Evolutionary conservation across 2,797 vertebrate species (phyloP).

Genomic region (Macrochelys suwanniensis): DNA sequence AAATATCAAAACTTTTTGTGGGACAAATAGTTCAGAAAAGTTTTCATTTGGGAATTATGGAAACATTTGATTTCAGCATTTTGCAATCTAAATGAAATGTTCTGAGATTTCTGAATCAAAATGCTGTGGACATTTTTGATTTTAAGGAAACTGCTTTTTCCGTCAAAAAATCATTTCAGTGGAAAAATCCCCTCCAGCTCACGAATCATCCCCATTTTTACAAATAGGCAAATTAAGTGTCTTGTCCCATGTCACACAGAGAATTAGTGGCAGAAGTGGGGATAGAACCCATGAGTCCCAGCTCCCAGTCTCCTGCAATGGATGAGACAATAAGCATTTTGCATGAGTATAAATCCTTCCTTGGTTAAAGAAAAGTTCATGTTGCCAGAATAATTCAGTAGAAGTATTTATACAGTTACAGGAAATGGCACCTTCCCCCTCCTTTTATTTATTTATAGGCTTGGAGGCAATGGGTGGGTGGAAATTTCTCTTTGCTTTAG

Average conservation of each 20-base stretch:
- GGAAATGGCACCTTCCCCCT: fast-evolving
- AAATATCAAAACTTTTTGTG: not conserved
- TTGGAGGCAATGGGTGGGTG: not conserved
- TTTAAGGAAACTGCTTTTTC: not conserved
- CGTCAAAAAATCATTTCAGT: not conserved
- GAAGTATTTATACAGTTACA: not conserved
- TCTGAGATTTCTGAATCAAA: not conserved
- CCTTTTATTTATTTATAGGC: not conserved
- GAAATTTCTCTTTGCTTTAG: not conserved
- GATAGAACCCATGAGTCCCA: not conserved
- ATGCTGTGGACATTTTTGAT: not conserved
- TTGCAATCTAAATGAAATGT: not conserved
- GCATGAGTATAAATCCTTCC: not conserved
- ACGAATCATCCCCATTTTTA: not conserved
- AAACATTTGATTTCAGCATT: not conserved
- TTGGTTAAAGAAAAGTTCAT: not conserved
- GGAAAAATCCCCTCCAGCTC: not conserved
- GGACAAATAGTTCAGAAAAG: not conserved
- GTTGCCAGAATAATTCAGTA: not conserved
- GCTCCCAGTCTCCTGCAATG: not conserved
- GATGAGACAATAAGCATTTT: not conserved
- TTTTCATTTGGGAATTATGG: not conserved
- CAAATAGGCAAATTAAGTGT: not conserved
- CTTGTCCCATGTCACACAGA: not conserved
- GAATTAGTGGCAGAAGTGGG: not conserved